Conservation (phyloP, 2,888 invertebrate genomes). For the Entomobrya multifasciata region DNA sequence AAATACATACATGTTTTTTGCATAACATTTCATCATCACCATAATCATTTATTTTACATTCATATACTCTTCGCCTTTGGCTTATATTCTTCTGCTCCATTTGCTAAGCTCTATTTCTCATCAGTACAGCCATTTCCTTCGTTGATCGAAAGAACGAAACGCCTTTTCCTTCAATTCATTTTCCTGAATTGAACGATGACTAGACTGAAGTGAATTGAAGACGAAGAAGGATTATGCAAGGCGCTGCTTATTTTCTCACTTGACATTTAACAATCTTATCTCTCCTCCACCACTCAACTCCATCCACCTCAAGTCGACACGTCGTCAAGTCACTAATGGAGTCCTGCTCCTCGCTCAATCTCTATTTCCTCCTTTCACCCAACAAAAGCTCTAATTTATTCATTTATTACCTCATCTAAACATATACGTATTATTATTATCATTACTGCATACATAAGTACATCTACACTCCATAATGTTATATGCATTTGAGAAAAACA, state of each 20-base stretch:
- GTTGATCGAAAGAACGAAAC: too few species aligned
- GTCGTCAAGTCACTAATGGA: constrained; percentile 68
- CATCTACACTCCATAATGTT: too few species aligned
- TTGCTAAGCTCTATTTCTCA: constrained; percentile 56
- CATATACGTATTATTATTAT: too few species aligned
- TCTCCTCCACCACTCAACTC: too few species aligned
- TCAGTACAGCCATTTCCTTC: too few species aligned
- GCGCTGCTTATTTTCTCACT: constrained; percentile 59
- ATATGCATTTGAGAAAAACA: too few species aligned
- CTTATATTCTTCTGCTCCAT: constrained; percentile 58
- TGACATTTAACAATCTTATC: constrained; percentile 70
- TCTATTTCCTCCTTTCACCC: constrained; percentile 63
- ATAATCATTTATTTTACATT: neutral
- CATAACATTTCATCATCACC: neutral
- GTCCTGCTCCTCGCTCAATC: constrained; percentile 69
- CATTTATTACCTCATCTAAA: constrained; percentile 68
- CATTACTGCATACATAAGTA: too few species aligned
- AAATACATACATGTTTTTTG: neutral
- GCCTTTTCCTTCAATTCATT: constrained; percentile 58
- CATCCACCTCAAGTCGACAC: too few species aligned
- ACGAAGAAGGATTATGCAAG: constrained; percentile 59
- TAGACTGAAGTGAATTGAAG: too few species aligned
- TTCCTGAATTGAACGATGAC: too few species aligned
- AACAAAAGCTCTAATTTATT: constrained; percentile 61
- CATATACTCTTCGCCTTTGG: neutral